A percentile compares a stretch with the other conserved stretches of the same genome.
Evolutionary conservation across 1,140 invertebrate species (phyloP).

Genomic region (Probaryconus sp.): DNA sequence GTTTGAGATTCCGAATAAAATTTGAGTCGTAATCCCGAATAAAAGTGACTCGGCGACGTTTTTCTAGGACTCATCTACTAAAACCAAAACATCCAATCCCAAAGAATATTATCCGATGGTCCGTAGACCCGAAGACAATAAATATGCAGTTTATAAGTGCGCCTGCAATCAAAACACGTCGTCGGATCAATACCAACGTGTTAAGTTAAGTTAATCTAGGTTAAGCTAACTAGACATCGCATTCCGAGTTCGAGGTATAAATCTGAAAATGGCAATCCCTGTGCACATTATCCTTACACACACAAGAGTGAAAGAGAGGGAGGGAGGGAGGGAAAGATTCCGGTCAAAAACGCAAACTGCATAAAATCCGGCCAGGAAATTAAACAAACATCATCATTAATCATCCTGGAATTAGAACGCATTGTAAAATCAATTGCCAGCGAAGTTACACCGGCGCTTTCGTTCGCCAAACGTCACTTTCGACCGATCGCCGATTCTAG

Average conservation of each 20-base stretch:
- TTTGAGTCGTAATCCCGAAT: constrained; percentile 11
- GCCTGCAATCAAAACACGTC: constrained; percentile 34
- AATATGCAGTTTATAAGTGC: constrained; percentile 35
- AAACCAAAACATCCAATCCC: too few species aligned
- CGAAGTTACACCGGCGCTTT: too few species aligned
- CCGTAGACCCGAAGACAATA: constrained; percentile 16
- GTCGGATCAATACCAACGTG: constrained; percentile 27
- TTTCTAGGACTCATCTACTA: too few species aligned
- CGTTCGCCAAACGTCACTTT: too few species aligned
- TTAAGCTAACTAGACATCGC: constrained; percentile 37
- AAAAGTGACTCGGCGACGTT: not conserved
- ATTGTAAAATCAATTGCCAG: constrained; percentile 15
- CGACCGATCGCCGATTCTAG: too few species aligned
- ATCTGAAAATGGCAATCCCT: constrained; percentile 49
- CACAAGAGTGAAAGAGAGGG: too few species aligned
- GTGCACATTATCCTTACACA: too few species aligned
- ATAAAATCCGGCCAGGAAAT: constrained; percentile 20
- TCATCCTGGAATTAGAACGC: constrained; percentile 44
- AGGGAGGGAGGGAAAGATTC: too few species aligned
- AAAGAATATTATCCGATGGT: not conserved
- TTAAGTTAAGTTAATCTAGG: constrained; percentile 38
- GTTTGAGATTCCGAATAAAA: not conserved
- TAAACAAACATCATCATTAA: constrained; percentile 52
- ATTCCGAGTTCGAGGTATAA: constrained; percentile 12
- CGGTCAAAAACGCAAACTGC: constrained; percentile 25